These are phyloP conservation scores for Hyperoplus lanceolatus DNA, from an alignment of 2,797 vertebrate species.

Conservation along the genomic window DNA sequence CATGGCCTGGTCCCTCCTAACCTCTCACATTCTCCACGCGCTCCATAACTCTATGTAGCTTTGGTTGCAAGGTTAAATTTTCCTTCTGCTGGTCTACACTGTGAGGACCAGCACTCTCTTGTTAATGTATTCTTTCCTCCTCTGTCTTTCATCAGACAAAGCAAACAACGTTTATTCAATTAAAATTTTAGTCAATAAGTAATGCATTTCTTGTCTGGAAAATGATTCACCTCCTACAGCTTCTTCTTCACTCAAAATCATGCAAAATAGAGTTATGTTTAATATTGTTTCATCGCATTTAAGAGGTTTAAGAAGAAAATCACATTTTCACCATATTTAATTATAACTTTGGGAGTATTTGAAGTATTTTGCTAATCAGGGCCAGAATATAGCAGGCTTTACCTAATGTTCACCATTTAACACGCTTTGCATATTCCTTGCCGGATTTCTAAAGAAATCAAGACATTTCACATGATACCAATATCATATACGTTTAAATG, in stretches of 20 bases:
- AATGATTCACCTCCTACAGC: neutral
- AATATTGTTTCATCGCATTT: too few relatives aligned
- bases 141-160: neutral
- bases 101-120: neutral
- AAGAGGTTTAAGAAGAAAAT: too few relatives aligned
- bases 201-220: neutral
- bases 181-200: neutral
- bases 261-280: neutral
- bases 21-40: constrained; percentile 22
- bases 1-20: neutral
- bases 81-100: constrained; percentile 3
- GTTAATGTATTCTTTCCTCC: neutral
- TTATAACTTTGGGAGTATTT: constrained; percentile 7
- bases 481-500: neutral
- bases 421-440: neutral
- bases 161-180: neutral
- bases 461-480: neutral
- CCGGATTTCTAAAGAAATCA: neutral
- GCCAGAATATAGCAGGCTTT: neutral
- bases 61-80: constrained; percentile 40
- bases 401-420: neutral
- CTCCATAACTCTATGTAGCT: constrained; percentile 1
- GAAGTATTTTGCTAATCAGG: neutral
- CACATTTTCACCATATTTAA: constrained; percentile 17
- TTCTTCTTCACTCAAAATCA: constrained; percentile 19